These are phyloP conservation scores for Eilema caniola DNA, from an alignment of 2,888 invertebrate genomes.

Conservation along the genomic window DNA sequence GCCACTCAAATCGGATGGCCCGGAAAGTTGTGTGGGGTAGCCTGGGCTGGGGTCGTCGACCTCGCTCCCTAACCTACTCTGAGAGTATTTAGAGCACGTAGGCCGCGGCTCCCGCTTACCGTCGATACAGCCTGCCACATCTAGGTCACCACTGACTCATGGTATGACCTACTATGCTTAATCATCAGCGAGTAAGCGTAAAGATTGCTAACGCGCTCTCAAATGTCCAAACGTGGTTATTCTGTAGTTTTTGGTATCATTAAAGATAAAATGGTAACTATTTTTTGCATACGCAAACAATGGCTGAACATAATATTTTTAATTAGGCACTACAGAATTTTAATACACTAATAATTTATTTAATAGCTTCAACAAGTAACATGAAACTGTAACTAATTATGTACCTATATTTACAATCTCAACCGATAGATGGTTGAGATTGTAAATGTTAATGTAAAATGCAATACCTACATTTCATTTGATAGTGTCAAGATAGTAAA, in stretches of 20 bases:
- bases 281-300: not conserved
- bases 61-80: slow-evolving; percentile 84
- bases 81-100: slow-evolving; percentile 81
- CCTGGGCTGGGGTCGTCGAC: slow-evolving; percentile 75
- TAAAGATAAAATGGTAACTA: slow-evolving; percentile 5
- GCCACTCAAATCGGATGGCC: slow-evolving; percentile 62
- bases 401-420: not conserved
- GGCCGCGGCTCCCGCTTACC: slow-evolving; percentile 69
- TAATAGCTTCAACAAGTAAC: not conserved
- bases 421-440: not conserved
- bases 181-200: slow-evolving; percentile 67
- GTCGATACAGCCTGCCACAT: slow-evolving; percentile 78
- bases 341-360: slow-evolving; percentile 1
- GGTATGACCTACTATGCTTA: slow-evolving; percentile 72
- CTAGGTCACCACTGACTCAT: slow-evolving; percentile 82
- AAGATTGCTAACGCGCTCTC: slow-evolving; percentile 49
- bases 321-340: not conserved
- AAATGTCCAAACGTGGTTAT: slow-evolving; percentile 33
- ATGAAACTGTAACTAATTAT: not conserved
- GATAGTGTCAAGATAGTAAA: not conserved
- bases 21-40: slow-evolving; percentile 69
- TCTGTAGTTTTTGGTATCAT: slow-evolving; percentile 17
- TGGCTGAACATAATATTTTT: not conserved
- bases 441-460: not conserved
- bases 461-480: not conserved